Conservation (phyloP, 2,888 invertebrate species). For the Ormyrus pomaceus region DNA sequence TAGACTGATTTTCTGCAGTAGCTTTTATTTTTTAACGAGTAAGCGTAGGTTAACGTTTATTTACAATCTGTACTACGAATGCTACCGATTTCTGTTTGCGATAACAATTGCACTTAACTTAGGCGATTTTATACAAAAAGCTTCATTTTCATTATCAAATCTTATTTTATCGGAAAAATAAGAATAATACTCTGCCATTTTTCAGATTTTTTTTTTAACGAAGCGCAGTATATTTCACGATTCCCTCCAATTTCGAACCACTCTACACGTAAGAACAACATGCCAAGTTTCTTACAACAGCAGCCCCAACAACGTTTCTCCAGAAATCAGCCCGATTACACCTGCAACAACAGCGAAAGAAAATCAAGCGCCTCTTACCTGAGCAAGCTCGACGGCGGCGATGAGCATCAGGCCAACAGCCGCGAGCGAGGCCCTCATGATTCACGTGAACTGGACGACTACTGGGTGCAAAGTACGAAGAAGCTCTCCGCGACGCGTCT, state of each 20-base stretch:
- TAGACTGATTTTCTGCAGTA: slow-evolving; percentile 26
- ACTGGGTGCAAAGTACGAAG: too few relatives aligned
- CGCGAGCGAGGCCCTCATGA: slow-evolving; percentile 36
- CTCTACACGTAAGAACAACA: neutral
- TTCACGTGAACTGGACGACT: slow-evolving; percentile 1
- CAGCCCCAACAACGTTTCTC: neutral
- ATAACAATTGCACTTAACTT: too few relatives aligned
- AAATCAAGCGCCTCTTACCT: slow-evolving; percentile 36
- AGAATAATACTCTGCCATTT: neutral
- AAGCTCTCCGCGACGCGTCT: too few relatives aligned
- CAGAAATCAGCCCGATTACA: neutral
- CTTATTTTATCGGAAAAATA: neutral
- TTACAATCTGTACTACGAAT: neutral
- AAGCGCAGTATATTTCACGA: too few relatives aligned
- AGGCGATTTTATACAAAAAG: too few relatives aligned
- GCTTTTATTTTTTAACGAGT: too few relatives aligned
- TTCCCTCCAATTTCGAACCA: neutral
- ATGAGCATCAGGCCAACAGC: slow-evolving; percentile 2
- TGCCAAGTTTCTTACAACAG: neutral
- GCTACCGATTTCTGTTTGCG: neutral
- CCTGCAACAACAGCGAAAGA: neutral
- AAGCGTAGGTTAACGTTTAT: too few relatives aligned
- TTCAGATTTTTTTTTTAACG: too few relatives aligned
- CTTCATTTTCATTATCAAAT: too few relatives aligned
- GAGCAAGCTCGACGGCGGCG: slow-evolving; percentile 21